Evolutionary conservation across 2,113 vertebrate genomes (phyloP).

Genomic region (Semnornis frantzii): DNA sequence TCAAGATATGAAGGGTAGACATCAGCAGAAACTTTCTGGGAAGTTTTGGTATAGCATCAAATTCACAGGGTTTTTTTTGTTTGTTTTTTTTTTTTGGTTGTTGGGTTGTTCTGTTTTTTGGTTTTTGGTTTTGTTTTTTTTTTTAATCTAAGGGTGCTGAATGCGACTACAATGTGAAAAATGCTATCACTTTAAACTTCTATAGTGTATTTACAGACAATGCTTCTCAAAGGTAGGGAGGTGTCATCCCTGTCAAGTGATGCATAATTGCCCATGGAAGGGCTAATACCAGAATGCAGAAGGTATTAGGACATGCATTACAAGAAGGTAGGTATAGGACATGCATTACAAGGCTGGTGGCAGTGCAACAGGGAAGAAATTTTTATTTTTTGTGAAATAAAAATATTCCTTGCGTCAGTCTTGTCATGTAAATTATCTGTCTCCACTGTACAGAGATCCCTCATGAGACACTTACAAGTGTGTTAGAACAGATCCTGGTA

Average conservation of each 20-base stretch:
- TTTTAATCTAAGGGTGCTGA: background rate
- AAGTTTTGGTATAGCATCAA: background rate
- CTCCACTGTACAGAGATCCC: background rate
- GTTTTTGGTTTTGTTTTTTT: no score
- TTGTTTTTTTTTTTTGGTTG: no score
- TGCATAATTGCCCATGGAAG: background rate
- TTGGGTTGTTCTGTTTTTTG: no score
- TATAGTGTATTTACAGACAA: background rate
- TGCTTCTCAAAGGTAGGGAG: background rate
- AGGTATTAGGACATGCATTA: background rate
- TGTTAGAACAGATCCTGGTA: background rate
- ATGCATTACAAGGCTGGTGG: background rate
- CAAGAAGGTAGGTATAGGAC: background rate
- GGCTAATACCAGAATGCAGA: background rate
- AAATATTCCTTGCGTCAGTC: background rate
- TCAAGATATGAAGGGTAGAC: background rate
- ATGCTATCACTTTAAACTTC: background rate
- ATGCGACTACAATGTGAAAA: background rate
- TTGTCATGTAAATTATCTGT: background rate
- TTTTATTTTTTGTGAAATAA: background rate
- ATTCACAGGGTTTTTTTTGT: accelerated
- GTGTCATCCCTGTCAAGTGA: background rate
- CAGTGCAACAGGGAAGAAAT: background rate
- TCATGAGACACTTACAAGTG: background rate
- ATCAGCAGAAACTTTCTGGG: background rate